These are phyloP conservation scores for Ariopsis seemanni DNA, from an alignment of 2,113 vertebrate species.

Conservation along the genomic window DNA sequence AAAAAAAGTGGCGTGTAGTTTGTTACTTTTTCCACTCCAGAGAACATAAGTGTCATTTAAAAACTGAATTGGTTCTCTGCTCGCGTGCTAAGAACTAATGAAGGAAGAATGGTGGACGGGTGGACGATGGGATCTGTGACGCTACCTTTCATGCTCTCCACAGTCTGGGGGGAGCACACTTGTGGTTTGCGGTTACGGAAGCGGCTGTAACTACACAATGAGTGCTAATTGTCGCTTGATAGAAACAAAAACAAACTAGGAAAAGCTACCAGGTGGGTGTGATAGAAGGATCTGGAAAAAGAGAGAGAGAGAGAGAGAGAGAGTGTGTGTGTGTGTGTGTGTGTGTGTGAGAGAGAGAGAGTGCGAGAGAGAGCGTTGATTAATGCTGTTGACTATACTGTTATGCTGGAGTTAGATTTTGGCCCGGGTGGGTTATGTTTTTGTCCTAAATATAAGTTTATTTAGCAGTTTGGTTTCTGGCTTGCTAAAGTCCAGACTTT, in stretches of 20 bases:
- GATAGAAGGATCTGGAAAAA: slow-evolving; percentile 1
- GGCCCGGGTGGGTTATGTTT: slow-evolving; percentile 25
- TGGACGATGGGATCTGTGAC: background rate
- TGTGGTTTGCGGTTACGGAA: slow-evolving; percentile 51
- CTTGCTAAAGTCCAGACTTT: slow-evolving; percentile 10
- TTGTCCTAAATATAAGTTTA: slow-evolving; percentile 30
- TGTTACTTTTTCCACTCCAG: no score
- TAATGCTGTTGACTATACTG: slow-evolving; percentile 4
- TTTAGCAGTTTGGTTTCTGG: slow-evolving; percentile 30
- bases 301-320: slow-evolving; percentile 18
- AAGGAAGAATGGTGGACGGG: background rate
- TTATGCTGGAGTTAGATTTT: slow-evolving; percentile 17
- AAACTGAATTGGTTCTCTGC: no score
- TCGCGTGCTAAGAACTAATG: background rate
- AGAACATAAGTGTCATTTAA: background rate
- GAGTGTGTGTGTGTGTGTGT: background rate
- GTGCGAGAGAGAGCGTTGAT: background rate
- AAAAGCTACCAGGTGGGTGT: slow-evolving; percentile 41
- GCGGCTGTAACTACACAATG: slow-evolving; percentile 53
- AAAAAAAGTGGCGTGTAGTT: no score
- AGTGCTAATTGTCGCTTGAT: slow-evolving; percentile 49
- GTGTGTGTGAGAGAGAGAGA: slow-evolving; percentile 2
- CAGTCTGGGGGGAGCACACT: slow-evolving; percentile 22
- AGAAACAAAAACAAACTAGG: slow-evolving; percentile 40
- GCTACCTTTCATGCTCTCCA: slow-evolving; percentile 22